These are phyloP conservation scores for Dicycla oo DNA, from an alignment of 2,888 invertebrate species.

Conservation along the genomic window DNA sequence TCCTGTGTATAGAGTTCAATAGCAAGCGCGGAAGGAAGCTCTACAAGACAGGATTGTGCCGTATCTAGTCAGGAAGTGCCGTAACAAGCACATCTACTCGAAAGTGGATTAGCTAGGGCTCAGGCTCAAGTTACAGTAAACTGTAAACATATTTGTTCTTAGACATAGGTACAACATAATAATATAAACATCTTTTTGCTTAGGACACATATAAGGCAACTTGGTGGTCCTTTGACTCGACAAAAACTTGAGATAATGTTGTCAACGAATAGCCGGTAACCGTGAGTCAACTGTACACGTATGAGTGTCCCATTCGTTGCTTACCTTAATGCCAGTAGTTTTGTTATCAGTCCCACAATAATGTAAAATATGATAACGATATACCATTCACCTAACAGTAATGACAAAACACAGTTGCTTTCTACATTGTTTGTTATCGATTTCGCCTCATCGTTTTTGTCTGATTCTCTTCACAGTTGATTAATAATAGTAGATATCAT, in stretches of 20 bases:
- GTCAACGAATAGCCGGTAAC: conserved; percentile 58
- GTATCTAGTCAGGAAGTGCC: conserved; percentile 86
- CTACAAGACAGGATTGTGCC: conserved; percentile 80
- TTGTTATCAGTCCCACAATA: conserved; percentile 46
- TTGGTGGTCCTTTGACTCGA: conserved; percentile 77
- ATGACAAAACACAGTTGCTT: conserved; percentile 50
- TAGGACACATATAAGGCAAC: conserved; percentile 64
- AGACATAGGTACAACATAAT: no score
- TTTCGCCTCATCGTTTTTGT: conserved; percentile 49
- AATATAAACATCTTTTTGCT: conserved; percentile 66
- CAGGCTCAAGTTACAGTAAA: conserved; percentile 77
- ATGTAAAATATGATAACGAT: conserved; percentile 51
- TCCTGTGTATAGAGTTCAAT: conserved; percentile 73
- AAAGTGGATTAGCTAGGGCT: conserved; percentile 81
- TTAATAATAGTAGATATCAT: conserved; percentile 74
- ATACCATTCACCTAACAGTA: conserved; percentile 46
- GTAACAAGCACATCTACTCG: conserved; percentile 78
- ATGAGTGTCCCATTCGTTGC: conserved; percentile 32
- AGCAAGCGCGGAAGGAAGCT: conserved; percentile 85
- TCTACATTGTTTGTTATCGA: conserved; percentile 49
- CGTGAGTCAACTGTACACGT: conserved; percentile 66
- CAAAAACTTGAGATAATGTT: conserved; percentile 64
- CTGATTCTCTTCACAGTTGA: conserved; percentile 75
- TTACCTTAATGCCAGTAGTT: conserved; percentile 56
- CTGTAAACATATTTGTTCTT: conserved; percentile 68